A percentile compares a stretch with the other conserved stretches of the same genome.
phyloP scores from a whole-genome alignment of 2,888 invertebrate species.

The Cryptus viduatorius region DNA sequence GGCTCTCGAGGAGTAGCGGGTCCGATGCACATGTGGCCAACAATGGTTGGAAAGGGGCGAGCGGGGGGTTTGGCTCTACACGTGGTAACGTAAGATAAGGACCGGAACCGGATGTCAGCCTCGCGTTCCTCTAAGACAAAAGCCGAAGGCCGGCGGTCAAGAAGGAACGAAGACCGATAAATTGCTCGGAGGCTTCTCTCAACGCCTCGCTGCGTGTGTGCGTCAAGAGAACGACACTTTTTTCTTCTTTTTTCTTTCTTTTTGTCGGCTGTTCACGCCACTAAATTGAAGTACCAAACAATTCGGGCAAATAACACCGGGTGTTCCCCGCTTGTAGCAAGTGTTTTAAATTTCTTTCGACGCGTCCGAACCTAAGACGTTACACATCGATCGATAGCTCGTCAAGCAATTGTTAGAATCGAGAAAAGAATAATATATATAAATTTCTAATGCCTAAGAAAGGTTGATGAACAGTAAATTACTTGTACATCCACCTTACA shows the following conservation, averaged over 20 bases:
- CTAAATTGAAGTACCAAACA: slow-evolving; percentile 65
- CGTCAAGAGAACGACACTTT: slow-evolving; percentile 43
- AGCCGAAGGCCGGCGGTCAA: slow-evolving; percentile 66
- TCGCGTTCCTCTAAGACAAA: slow-evolving; percentile 74
- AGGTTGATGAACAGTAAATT: slow-evolving; percentile 31
- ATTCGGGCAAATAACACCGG: slow-evolving; percentile 37
- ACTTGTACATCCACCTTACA: slow-evolving; percentile 2
- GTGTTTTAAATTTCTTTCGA: slow-evolving; percentile 40
- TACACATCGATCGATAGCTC: neutral
- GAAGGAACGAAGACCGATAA: slow-evolving; percentile 64
- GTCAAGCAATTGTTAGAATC: neutral
- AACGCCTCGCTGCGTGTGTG: neutral
- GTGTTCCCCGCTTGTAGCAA: slow-evolving; percentile 47
- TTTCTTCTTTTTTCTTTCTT: neutral
- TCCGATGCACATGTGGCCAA: slow-evolving; percentile 78
- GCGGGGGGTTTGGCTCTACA: slow-evolving; percentile 66
- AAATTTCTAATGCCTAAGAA: slow-evolving; percentile 8
- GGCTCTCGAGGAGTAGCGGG: slow-evolving; percentile 51
- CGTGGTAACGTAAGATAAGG: slow-evolving; percentile 80
- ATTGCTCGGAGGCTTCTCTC: slow-evolving; percentile 41
- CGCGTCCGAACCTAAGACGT: neutral
- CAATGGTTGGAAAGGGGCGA: slow-evolving; percentile 72
- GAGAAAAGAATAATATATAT: neutral
- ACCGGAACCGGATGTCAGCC: slow-evolving; percentile 81
- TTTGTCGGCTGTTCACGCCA: slow-evolving; percentile 56